Evolutionary conservation across 2,797 vertebrate genomes (phyloP).

Genomic region (Pagetopsis macropterus): DNA sequence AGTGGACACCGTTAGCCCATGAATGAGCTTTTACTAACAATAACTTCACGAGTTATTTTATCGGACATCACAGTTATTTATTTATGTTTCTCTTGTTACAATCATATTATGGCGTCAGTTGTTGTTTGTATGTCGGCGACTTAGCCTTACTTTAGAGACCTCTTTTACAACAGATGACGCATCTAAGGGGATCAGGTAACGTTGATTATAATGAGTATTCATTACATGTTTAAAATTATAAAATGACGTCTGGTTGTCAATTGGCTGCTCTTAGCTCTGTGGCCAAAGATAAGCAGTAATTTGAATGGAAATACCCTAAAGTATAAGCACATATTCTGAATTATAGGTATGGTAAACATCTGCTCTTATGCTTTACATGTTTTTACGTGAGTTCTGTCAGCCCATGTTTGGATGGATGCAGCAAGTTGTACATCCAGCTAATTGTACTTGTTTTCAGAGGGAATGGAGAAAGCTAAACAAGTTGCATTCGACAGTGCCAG

Average conservation of each 20-base stretch:
- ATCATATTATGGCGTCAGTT: neutral
- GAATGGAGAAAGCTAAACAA: slow-evolving; percentile 86
- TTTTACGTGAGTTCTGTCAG: neutral
- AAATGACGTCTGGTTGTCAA: neutral
- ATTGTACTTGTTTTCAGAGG: slow-evolving; percentile 48
- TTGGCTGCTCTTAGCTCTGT: neutral
- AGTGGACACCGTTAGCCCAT: neutral
- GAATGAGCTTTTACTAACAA: neutral
- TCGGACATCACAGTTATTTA: neutral
- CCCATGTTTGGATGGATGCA: neutral
- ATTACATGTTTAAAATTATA: neutral
- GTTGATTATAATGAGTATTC: neutral
- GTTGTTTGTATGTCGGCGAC: neutral
- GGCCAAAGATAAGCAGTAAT: neutral
- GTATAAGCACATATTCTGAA: neutral
- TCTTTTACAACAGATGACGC: too few relatives aligned
- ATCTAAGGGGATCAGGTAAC: neutral
- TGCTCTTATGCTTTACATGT: neutral
- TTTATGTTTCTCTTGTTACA: neutral
- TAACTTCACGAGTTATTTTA: neutral
- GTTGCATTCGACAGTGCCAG: slow-evolving; percentile 85
- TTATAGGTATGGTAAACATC: neutral
- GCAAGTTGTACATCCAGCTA: neutral
- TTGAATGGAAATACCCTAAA: neutral
- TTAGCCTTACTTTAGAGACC: neutral